Percentiles rank a stretch among this genome's conserved stretches.
These are phyloP conservation scores for Ashinkailepas kermadecensis DNA, from an alignment of 2,888 invertebrate genomes.

Conservation along the genomic window DNA sequence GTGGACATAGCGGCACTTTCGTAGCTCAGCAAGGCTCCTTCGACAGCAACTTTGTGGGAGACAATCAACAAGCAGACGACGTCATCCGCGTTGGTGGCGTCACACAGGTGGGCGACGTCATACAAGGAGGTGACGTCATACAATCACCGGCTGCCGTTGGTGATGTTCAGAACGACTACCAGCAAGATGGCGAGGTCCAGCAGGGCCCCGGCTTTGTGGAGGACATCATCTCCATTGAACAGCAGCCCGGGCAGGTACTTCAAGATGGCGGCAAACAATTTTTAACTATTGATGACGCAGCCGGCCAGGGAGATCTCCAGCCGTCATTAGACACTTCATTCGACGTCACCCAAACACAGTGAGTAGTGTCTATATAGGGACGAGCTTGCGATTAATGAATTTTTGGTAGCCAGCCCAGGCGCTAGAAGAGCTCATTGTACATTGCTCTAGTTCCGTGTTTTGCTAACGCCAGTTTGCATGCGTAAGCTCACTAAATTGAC, in stretches of 20 bases:
- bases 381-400: too few relatives aligned
- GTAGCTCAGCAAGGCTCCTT: too few relatives aligned
- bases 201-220: neutral
- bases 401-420: too few relatives aligned
- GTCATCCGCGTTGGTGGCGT: too few relatives aligned
- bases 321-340: neutral
- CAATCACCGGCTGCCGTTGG: neutral
- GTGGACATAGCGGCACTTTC: too few relatives aligned
- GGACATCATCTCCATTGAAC: neutral
- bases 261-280: neutral
- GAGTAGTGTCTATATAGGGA: neutral
- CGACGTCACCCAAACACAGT: neutral
- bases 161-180: neutral
- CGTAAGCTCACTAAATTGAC: too few relatives aligned
- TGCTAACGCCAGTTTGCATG: too few relatives aligned
- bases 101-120: neutral
- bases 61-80: neutral
- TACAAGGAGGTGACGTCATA: neutral
- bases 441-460: too few relatives aligned
- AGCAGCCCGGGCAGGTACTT: neutral
- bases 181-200: neutral
- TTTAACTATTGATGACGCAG: neutral
- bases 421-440: too few relatives aligned
- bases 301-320: neutral
- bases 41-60: neutral